A percentile compares a stretch with the other conserved stretches of the same genome.
phyloP scores from a whole-genome alignment of 92 coral and sea anemone species.

The Parazoanthus swiftii region DNA sequence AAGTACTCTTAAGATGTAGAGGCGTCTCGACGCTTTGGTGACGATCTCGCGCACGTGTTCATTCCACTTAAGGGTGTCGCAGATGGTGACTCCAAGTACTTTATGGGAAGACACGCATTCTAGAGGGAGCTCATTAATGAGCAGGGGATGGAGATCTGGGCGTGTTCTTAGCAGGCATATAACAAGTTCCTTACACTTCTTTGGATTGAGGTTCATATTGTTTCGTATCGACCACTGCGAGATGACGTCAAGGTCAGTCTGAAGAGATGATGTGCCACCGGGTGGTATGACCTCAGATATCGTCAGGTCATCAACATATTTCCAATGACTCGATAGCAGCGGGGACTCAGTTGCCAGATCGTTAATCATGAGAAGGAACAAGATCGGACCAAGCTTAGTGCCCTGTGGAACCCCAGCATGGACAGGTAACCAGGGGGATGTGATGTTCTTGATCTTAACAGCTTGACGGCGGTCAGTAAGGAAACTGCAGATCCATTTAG shows the following conservation, averaged over 20 bases:
- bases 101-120: too few relatives aligned
- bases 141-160: conserved; percentile 17
- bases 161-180: conserved; percentile 8
- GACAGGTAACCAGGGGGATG: too few relatives aligned
- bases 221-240: conserved; percentile 38
- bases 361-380: background rate
- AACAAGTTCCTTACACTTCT: conserved; percentile 17
- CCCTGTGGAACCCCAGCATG: background rate
- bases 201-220: conserved; percentile 38
- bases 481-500: conserved; percentile 23
- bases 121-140: background rate
- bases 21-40: background rate
- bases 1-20: conserved; percentile 1
- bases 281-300: conserved; percentile 42
- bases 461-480: background rate
- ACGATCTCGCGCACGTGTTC: too few relatives aligned
- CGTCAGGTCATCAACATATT: conserved; percentile 29
- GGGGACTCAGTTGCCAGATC: conserved; percentile 9
- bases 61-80: too few relatives aligned
- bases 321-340: conserved; percentile 5
- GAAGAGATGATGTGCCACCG: conserved; percentile 40
- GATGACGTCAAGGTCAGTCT: conserved; percentile 33
- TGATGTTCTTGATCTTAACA: too few relatives aligned
- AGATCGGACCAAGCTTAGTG: conserved; percentile 1
- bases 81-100: too few relatives aligned